phyloP scores from a whole-genome alignment of 1,140 invertebrate species.

The Lepidurus arcticus region DNA sequence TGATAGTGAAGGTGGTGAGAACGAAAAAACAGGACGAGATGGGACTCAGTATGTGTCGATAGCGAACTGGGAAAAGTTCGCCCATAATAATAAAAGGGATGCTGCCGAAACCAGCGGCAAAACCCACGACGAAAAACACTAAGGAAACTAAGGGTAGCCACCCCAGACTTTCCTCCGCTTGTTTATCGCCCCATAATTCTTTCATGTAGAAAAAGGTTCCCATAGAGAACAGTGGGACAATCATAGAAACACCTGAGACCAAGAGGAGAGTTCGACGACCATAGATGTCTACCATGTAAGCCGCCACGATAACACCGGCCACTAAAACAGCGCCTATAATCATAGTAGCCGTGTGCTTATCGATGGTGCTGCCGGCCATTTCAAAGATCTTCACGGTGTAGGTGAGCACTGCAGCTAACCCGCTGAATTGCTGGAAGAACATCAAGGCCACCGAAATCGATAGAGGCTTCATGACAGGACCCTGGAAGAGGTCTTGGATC shows the following conservation, averaged over 20 bases:
- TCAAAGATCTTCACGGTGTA: constrained; percentile 55
- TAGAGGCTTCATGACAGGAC: constrained; percentile 30
- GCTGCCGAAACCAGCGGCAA: constrained; percentile 50
- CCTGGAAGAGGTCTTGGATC: constrained; percentile 19
- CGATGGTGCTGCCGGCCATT: constrained; percentile 40
- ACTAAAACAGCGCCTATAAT: constrained; percentile 73
- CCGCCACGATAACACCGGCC: constrained; percentile 59
- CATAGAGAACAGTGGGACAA: constrained; percentile 41
- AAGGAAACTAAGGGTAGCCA: constrained; percentile 51
- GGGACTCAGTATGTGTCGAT: constrained; percentile 46
- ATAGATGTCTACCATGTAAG: constrained; percentile 53
- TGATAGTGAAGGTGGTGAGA: constrained; percentile 77
- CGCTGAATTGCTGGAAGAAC: constrained; percentile 61
- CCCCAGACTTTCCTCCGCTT: constrained; percentile 39
- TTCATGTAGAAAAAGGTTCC: constrained; percentile 44
- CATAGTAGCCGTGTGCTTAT: constrained; percentile 46
- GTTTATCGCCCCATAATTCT: constrained; percentile 37
- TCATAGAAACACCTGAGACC: constrained; percentile 47
- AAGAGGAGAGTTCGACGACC: constrained; percentile 52
- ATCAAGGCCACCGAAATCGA: constrained; percentile 47
- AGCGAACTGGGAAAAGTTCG: constrained; percentile 54
- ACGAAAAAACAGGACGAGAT: constrained; percentile 64
- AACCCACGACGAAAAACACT: constrained; percentile 52
- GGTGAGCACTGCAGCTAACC: constrained; percentile 60
- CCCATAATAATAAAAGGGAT: constrained; percentile 50